Evolutionary conservation across 2,113 vertebrate genomes (phyloP).

Genomic region (Marmota monax): DNA sequence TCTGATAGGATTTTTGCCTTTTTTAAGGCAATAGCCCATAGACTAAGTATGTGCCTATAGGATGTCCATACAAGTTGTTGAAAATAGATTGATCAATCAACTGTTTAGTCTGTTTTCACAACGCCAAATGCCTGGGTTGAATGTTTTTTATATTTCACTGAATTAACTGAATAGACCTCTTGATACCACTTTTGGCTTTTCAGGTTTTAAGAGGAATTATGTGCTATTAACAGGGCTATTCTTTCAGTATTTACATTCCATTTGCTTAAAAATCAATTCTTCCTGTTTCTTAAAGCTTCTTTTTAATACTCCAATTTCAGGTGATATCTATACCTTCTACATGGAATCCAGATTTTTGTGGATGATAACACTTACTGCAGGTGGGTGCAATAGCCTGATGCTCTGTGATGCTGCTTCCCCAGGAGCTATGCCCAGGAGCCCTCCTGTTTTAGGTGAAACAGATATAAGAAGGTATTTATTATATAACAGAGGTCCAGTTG

Average conservation of each 20-base stretch:
- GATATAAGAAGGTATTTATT: background rate
- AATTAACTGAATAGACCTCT: slow-evolving; percentile 43
- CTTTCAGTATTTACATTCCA: slow-evolving; percentile 49
- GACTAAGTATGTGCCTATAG: slow-evolving; percentile 39
- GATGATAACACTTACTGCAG: background rate
- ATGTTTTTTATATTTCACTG: slow-evolving; percentile 57
- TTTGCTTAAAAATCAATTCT: slow-evolving; percentile 52
- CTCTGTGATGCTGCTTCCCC: background rate
- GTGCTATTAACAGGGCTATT: background rate
- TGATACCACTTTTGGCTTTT: slow-evolving; percentile 53
- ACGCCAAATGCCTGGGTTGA: background rate
- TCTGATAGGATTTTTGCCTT: slow-evolving; percentile 18
- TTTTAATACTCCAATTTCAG: slow-evolving; percentile 38
- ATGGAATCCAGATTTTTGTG: background rate
- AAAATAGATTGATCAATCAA: slow-evolving; percentile 23
- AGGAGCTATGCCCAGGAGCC: background rate
- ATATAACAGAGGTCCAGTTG: background rate
- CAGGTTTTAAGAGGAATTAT: slow-evolving; percentile 50
- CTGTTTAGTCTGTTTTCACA: slow-evolving; percentile 47
- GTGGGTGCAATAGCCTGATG: background rate
- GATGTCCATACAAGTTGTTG: slow-evolving; percentile 12
- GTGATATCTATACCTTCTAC: background rate
- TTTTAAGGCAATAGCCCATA: slow-evolving; percentile 3
- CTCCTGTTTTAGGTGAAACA: background rate
- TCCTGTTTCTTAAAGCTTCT: slow-evolving; percentile 48